phyloP scores from a whole-genome alignment of 2,797 vertebrate genomes.

The Syngnathus rostellatus region DNA sequence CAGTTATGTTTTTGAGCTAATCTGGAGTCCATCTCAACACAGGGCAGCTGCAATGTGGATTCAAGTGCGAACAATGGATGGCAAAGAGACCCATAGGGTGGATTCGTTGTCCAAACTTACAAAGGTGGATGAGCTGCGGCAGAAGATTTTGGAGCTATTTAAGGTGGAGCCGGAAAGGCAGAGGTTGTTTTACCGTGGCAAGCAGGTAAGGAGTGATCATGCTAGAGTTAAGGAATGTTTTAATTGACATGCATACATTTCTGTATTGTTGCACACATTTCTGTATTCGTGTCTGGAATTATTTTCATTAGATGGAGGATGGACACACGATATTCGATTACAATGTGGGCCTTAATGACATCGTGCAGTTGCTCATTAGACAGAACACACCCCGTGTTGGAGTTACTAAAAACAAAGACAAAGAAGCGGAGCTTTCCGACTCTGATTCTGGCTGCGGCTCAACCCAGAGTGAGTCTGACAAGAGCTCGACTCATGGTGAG shows the following conservation, averaged over 20 bases:
- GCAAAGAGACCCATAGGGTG: slow-evolving; percentile 83
- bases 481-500: slow-evolving; percentile 85
- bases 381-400: slow-evolving; percentile 62
- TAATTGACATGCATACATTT: not conserved
- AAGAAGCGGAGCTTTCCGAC: slow-evolving; percentile 87
- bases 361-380: slow-evolving; percentile 88
- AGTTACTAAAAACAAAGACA: slow-evolving; percentile 70
- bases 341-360: slow-evolving; percentile 90
- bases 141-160: slow-evolving; percentile 82
- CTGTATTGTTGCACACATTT: not conserved
- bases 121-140: slow-evolving; percentile 86
- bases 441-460: slow-evolving; percentile 91
- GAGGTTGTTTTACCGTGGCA: slow-evolving; percentile 90
- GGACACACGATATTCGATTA: slow-evolving; percentile 97
- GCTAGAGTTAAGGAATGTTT: not conserved
- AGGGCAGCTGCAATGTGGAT: slow-evolving; percentile 91
- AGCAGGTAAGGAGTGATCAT: slow-evolving; percentile 74
- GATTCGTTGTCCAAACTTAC: slow-evolving; percentile 92
- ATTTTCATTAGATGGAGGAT: slow-evolving; percentile 84
- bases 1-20: not conserved
- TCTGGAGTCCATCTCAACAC: slow-evolving; percentile 14
- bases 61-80: slow-evolving; percentile 98
- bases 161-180: slow-evolving; percentile 81
- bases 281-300: slow-evolving; percentile 1
- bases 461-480: slow-evolving; percentile 88